Percentiles rank a stretch among this genome's conserved stretches.
Evolutionary conservation across 2,797 vertebrate species (phyloP).

Genomic region (Mycteria americana): DNA sequence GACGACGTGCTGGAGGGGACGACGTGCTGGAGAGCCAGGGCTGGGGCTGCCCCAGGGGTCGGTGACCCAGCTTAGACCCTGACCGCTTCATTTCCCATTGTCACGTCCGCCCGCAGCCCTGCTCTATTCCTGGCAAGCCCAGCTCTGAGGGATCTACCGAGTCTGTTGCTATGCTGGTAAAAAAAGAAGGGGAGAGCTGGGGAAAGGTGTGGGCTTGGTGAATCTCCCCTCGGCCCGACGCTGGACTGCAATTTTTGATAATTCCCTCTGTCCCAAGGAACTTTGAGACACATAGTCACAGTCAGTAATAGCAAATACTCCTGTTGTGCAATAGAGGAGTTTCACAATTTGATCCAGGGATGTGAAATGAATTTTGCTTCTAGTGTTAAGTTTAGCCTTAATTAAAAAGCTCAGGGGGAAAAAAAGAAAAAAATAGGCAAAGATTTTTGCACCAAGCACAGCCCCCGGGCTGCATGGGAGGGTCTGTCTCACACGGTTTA

Average conservation of each 20-base stretch:
- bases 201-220: neutral
- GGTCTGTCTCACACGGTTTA: neutral
- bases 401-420: neutral
- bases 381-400: slow-evolving; percentile 49
- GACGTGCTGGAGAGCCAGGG: neutral
- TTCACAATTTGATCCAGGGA: slow-evolving; percentile 25
- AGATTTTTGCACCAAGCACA: neutral
- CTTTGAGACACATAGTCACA: slow-evolving; percentile 53
- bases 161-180: neutral
- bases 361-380: neutral
- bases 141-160: neutral
- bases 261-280: slow-evolving; percentile 39
- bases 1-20: neutral
- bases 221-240: neutral
- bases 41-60: neutral
- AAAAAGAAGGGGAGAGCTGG: neutral
- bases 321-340: slow-evolving; percentile 28
- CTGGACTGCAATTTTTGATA: neutral
- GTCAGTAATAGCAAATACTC: neutral
- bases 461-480: neutral
- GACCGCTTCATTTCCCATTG: neutral
- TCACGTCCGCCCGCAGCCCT: neutral
- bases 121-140: neutral
- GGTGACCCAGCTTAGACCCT: neutral
- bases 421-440: neutral